Evolutionary conservation across 2,888 invertebrate species (phyloP).

Genomic region (Monopis laevigella): DNA sequence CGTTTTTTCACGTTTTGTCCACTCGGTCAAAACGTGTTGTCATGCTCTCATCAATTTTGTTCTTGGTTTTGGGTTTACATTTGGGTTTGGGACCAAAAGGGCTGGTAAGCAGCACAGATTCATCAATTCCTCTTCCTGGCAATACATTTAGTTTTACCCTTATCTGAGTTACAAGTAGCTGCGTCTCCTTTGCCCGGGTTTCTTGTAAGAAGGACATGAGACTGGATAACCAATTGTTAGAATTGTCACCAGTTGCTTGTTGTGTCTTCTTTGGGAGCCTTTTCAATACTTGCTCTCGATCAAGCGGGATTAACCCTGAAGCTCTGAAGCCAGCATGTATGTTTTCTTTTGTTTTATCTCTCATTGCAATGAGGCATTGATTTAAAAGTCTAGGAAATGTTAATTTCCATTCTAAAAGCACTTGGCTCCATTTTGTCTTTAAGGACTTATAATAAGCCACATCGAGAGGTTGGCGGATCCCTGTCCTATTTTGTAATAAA

Average conservation of each 20-base stretch:
- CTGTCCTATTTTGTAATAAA: constrained; percentile 2
- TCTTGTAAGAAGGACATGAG: constrained; percentile 7
- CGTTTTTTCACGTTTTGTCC: no score
- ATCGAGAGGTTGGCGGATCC: constrained; percentile 2
- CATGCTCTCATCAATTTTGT: background rate
- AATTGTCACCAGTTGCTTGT: background rate
- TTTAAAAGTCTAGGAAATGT: constrained; percentile 11
- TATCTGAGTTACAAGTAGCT: no score
- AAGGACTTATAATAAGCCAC: constrained; percentile 7
- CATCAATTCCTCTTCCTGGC: constrained; percentile 6
- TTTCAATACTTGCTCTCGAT: constrained; percentile 10
- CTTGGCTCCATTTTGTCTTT: constrained; percentile 3
- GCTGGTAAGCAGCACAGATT: background rate
- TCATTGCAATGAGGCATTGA: background rate
- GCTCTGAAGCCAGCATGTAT: constrained; percentile 12
- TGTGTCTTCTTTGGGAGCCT: constrained; percentile 10
- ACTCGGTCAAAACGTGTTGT: no score
- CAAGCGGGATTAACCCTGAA: constrained; percentile 12
- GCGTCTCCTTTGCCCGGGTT: constrained; percentile 11
- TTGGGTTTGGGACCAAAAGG: background rate
- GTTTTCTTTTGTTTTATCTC: constrained; percentile 9
- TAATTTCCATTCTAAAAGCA: constrained; percentile 2
- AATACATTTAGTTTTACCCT: constrained; percentile 6
- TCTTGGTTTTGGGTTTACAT: background rate
- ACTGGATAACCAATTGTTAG: constrained; percentile 8